Conservation (phyloP, 2,888 invertebrate genomes). For the Malacosoma neustria region DNA sequence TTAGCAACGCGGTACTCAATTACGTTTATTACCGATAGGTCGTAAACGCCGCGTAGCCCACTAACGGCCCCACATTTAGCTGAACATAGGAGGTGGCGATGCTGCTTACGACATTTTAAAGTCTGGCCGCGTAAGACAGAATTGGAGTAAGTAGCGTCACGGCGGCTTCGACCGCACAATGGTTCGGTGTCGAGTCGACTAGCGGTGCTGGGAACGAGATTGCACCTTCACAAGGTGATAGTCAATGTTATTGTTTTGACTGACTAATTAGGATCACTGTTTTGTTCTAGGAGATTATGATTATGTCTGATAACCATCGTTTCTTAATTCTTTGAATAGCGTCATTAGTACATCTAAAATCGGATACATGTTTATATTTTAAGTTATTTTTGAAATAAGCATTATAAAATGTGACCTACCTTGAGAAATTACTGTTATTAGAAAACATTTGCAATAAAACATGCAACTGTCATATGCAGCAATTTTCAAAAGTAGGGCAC, state of each 20-base stretch:
- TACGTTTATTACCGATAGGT: slow-evolving; percentile 22
- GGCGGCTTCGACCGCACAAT: slow-evolving; percentile 71
- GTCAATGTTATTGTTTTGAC: slow-evolving; percentile 60
- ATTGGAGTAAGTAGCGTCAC: slow-evolving; percentile 75
- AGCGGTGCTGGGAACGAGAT: slow-evolving; percentile 65
- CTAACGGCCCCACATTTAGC: slow-evolving; percentile 25
- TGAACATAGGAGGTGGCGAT: slow-evolving; percentile 25
- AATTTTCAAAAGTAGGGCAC: slow-evolving; percentile 27
- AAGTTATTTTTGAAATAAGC: background rate
- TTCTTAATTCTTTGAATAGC: background rate
- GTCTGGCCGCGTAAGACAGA: slow-evolving; percentile 49
- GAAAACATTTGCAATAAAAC: background rate
- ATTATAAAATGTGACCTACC: background rate
- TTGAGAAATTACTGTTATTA: background rate
- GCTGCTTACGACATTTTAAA: slow-evolving; percentile 45
- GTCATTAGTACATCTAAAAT: background rate
- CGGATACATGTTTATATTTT: background rate
- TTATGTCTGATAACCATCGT: slow-evolving; percentile 12
- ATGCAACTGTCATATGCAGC: slow-evolving; percentile 17
- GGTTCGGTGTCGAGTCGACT: slow-evolving; percentile 61
- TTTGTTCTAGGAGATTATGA: slow-evolving; percentile 18
- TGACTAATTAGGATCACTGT: slow-evolving; percentile 56
- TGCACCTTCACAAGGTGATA: slow-evolving; percentile 64
- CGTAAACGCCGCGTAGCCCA: slow-evolving; percentile 35
- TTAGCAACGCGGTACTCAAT: slow-evolving; percentile 20